Percentiles rank a stretch among this genome's conserved stretches.
phyloP scores from a whole-genome alignment of 2,797 vertebrate species.

The Chelmon rostratus region DNA sequence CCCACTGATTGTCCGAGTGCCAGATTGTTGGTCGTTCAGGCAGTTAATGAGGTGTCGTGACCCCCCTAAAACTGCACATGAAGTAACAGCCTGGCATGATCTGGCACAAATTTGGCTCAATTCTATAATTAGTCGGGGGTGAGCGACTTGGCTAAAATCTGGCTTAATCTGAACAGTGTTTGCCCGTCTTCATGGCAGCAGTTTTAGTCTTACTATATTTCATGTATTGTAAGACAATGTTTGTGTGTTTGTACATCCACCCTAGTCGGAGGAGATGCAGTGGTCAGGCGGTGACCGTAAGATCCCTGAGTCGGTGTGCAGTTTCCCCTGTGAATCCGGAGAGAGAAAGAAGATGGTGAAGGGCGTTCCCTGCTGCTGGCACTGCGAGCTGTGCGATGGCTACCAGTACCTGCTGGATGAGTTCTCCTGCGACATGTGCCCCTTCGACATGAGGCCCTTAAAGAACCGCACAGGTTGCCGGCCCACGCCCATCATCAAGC shows the following conservation, averaged over 20 bases:
- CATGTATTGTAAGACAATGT: not conserved
- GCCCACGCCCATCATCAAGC: slow-evolving; percentile 90
- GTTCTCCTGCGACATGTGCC: slow-evolving; percentile 90
- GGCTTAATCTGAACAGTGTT: not conserved
- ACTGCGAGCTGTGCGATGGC: slow-evolving; percentile 96
- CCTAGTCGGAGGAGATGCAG: slow-evolving; percentile 87
- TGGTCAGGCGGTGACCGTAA: slow-evolving; percentile 86
- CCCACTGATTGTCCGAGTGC: not conserved
- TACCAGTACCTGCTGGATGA: slow-evolving; percentile 95
- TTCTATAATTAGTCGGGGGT: not conserved
- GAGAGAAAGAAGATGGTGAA: slow-evolving; percentile 96
- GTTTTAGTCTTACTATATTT: not conserved
- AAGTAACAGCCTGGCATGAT: not conserved
- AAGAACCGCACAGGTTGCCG: slow-evolving; percentile 90
- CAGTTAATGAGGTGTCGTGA: not conserved
- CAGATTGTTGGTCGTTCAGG: not conserved
- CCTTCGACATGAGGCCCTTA: slow-evolving; percentile 88
- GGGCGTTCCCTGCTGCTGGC: slow-evolving; percentile 98
- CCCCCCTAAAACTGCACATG: not conserved
- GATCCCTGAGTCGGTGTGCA: slow-evolving; percentile 90
- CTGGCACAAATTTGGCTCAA: not conserved
- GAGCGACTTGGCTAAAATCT: not conserved
- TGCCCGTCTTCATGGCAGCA: not conserved
- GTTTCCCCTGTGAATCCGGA: slow-evolving; percentile 90
- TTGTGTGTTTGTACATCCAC: slow-evolving; percentile 35